Evolutionary conservation across 2,888 invertebrate species (phyloP).

Genomic region (Nemapogon koenigi): DNA sequence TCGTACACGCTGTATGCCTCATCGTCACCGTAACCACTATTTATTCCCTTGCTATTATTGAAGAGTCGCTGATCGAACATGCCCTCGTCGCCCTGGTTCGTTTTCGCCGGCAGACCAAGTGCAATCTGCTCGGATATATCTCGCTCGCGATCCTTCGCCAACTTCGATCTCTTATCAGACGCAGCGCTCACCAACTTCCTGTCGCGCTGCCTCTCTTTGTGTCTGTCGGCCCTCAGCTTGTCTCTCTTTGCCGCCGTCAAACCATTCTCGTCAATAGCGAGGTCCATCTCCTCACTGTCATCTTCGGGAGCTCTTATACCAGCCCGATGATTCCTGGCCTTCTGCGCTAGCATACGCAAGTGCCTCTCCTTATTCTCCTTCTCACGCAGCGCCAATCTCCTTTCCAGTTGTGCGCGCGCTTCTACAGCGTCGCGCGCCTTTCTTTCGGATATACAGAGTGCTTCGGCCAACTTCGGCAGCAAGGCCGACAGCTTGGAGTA

Average conservation of each 20-base stretch:
- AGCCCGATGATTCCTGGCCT: slow-evolving; percentile 94
- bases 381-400: slow-evolving; percentile 95
- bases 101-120: slow-evolving; percentile 90
- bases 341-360: slow-evolving; percentile 89
- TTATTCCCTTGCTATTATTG: slow-evolving; percentile 92
- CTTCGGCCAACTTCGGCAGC: slow-evolving; percentile 97
- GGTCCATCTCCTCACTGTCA: slow-evolving; percentile 38
- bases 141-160: slow-evolving; percentile 90
- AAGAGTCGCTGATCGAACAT: slow-evolving; percentile 96
- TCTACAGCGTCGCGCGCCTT: slow-evolving; percentile 98
- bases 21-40: slow-evolving; percentile 91
- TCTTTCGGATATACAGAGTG: slow-evolving; percentile 94
- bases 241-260: slow-evolving; percentile 80
- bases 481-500: too few species aligned
- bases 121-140: slow-evolving; percentile 99
- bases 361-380: slow-evolving; percentile 98
- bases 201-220: slow-evolving; percentile 91
- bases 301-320: slow-evolving; percentile 65
- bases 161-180: slow-evolving; percentile 89
- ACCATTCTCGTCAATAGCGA: slow-evolving; percentile 33
- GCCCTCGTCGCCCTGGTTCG: slow-evolving; percentile 71
- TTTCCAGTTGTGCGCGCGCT: slow-evolving; percentile 93
- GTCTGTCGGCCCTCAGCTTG: slow-evolving; percentile 83
- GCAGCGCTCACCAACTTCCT: slow-evolving; percentile 92
- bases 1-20: slow-evolving; percentile 98